Conservation (phyloP, 2,797 vertebrate genomes). For the Thaleichthys pacificus region DNA sequence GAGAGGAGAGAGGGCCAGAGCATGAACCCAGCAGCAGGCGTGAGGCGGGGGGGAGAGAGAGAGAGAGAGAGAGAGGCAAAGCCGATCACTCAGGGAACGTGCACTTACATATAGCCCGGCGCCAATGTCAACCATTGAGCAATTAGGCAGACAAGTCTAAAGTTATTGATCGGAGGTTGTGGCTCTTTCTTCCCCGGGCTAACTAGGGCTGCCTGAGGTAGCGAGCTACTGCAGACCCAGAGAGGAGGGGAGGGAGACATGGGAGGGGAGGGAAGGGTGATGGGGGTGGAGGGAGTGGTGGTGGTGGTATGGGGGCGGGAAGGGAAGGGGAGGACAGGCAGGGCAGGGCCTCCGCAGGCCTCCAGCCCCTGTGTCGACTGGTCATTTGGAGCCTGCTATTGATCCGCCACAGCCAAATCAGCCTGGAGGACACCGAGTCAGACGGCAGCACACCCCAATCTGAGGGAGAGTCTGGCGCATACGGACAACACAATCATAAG, state of each 20-base stretch:
- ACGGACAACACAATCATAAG: conserved; percentile 34
- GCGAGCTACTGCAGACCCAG: conserved; percentile 55
- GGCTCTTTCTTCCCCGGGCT: conserved; percentile 70
- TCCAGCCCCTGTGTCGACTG: conserved; percentile 55
- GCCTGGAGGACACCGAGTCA: conserved; percentile 49
- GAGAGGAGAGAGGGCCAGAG: conserved; percentile 57
- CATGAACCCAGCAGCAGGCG: conserved; percentile 56
- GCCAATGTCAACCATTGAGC: conserved; percentile 82
- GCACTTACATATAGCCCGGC: conserved; percentile 72
- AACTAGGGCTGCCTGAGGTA: conserved; percentile 71
- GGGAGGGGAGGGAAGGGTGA: not conserved
- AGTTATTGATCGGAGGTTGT: conserved; percentile 78
- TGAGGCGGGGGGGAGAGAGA: conserved; percentile 47
- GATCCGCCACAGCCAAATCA: conserved; percentile 60
- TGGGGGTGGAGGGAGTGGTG: conserved; percentile 28
- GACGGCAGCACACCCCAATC: not conserved
- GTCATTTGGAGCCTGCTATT: conserved; percentile 68
- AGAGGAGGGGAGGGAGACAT: not conserved
- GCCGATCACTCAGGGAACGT: conserved; percentile 66
- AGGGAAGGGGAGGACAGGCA: conserved; percentile 46
- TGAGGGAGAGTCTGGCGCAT: too few species aligned
- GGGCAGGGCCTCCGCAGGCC: conserved; percentile 63
- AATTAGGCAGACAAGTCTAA: conserved; percentile 85
- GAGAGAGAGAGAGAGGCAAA: conserved; percentile 32
- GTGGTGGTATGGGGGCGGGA: conserved; percentile 14